Conservation (phyloP, 2,888 invertebrate species). For the Agapetus fuscipes region DNA sequence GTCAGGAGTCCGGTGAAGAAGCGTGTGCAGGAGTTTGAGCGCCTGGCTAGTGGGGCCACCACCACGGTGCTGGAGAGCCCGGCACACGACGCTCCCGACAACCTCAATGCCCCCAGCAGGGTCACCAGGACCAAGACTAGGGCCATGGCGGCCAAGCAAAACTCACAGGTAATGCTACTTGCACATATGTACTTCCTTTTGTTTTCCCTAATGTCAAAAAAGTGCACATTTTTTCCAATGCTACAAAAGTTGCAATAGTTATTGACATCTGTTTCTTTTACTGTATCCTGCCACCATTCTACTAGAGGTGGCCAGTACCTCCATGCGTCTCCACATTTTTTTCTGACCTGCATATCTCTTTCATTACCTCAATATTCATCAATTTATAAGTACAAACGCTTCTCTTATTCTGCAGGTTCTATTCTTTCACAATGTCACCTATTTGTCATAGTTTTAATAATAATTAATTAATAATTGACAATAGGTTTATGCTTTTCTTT, state of each 20-base stretch:
- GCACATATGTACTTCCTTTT: too few species aligned
- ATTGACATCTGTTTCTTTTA: not conserved
- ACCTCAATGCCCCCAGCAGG: slow-evolving; percentile 28
- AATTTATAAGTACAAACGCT: too few species aligned
- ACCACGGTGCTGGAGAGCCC: not conserved
- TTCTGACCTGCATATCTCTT: not conserved
- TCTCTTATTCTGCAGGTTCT: too few species aligned
- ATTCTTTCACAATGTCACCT: too few species aligned
- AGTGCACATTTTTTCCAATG: not conserved
- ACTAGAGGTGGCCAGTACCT: too few species aligned
- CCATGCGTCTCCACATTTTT: too few species aligned
- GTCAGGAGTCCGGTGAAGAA: slow-evolving; percentile 39
- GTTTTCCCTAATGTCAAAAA: not conserved
- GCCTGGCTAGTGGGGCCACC: slow-evolving; percentile 29
- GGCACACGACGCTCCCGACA: not conserved
- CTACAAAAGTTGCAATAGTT: not conserved
- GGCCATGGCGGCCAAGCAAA: slow-evolving; percentile 45
- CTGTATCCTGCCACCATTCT: too few species aligned
- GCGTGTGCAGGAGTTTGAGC: slow-evolving; percentile 50
- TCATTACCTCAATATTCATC: not conserved
- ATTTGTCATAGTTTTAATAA: too few species aligned
- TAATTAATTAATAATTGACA: too few species aligned
- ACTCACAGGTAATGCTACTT: slow-evolving; percentile 23
- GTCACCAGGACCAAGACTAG: slow-evolving; percentile 48
- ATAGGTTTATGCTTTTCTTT: too few species aligned